Percentiles rank a stretch among this genome's conserved stretches.
These are phyloP conservation scores for Sarcoramphus papa DNA, from an alignment of 2,797 vertebrate species.

Conservation along the genomic window DNA sequence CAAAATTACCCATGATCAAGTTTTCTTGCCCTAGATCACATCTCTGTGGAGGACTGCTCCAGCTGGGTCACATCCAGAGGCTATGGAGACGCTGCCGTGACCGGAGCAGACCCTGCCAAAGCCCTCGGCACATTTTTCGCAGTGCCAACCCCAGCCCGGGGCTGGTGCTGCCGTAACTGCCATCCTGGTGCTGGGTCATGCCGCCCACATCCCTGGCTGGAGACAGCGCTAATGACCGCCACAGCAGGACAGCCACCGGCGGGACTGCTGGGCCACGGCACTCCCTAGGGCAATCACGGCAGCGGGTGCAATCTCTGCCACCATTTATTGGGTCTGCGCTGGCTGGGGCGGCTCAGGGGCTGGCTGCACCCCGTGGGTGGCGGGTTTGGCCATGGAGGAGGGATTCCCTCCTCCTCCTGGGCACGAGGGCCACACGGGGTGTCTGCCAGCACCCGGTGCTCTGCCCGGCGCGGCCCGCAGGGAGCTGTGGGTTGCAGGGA, in stretches of 20 bases:
- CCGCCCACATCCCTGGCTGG: neutral
- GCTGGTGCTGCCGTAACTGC: neutral
- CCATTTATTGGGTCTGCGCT: neutral
- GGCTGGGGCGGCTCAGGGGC: neutral
- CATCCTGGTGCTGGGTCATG: neutral
- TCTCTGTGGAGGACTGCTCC: neutral
- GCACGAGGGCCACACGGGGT: fast-evolving
- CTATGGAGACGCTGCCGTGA: neutral
- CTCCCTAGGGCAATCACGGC: neutral
- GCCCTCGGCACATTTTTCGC: fast-evolving
- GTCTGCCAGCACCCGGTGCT: fast-evolving
- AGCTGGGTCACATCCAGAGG: neutral
- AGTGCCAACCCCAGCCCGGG: neutral
- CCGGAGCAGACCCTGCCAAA: neutral
- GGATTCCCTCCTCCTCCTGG: neutral
- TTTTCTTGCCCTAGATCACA: neutral
- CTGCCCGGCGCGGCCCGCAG: fast-evolving
- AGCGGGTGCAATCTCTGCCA: neutral
- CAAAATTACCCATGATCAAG: neutral
- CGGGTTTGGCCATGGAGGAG: neutral
- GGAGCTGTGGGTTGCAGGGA: neutral
- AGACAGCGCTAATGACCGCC: neutral
- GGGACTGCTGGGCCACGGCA: fast-evolving
- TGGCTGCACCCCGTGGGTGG: neutral
- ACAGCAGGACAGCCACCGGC: neutral